phyloP scores from a whole-genome alignment of 2,888 invertebrate genomes.

The Hirtodrosophila cameraria region DNA sequence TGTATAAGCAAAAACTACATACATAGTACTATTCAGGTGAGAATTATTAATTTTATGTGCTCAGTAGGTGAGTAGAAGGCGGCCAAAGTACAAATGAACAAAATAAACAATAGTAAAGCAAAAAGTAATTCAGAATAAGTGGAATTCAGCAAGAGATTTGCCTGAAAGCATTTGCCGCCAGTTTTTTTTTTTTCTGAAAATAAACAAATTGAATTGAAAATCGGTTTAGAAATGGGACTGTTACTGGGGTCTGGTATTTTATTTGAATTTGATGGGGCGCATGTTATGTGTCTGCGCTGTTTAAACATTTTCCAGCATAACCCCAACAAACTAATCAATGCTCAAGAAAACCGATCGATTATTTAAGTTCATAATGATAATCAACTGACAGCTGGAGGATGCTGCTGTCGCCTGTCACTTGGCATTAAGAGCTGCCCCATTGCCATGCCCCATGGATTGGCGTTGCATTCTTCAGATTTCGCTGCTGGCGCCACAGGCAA shows the following conservation, averaged over 20 bases:
- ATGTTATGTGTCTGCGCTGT: slow-evolving; percentile 42
- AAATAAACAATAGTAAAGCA: slow-evolving; percentile 23
- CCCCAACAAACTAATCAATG: slow-evolving; percentile 33
- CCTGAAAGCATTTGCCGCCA: slow-evolving; percentile 2
- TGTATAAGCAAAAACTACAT: slow-evolving; percentile 49
- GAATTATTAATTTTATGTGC: slow-evolving; percentile 67
- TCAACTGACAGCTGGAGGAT: slow-evolving; percentile 21
- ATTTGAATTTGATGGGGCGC: slow-evolving; percentile 52
- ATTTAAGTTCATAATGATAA: slow-evolving; percentile 30
- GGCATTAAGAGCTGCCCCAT: slow-evolving; percentile 36
- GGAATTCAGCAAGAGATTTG: slow-evolving; percentile 43
- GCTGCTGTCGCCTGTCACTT: slow-evolving; percentile 53
- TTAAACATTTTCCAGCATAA: slow-evolving; percentile 39
- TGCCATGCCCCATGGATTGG: slow-evolving; percentile 16
- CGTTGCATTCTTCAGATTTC: slow-evolving; percentile 37
- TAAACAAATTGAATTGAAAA: slow-evolving; percentile 50
- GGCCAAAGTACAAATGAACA: slow-evolving; percentile 58
- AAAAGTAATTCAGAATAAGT: slow-evolving; percentile 11
- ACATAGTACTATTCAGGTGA: slow-evolving; percentile 58
- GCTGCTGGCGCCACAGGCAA: slow-evolving; percentile 16
- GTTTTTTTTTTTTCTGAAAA: slow-evolving; percentile 8
- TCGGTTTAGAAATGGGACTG: slow-evolving; percentile 1
- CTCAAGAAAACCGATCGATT: slow-evolving; percentile 2
- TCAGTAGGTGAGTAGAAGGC: slow-evolving; percentile 19
- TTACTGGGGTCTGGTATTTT: slow-evolving; percentile 35